Base-by-base conservation (phyloP, 2,113 vertebrate species). In the Aspidoscelis tigris region DNA sequence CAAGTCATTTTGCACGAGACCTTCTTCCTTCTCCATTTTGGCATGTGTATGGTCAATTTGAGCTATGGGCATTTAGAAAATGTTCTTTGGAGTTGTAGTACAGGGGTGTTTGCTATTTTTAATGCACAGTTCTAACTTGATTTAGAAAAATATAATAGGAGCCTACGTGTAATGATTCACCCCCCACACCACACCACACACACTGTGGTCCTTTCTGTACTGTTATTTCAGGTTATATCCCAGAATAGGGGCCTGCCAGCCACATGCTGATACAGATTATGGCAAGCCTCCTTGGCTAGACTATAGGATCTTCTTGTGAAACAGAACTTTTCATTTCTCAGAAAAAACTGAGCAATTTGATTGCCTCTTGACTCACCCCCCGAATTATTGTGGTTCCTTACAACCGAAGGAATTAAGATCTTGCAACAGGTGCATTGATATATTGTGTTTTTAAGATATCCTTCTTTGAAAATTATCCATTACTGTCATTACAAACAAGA, bases 401-500 rank as follows among this genome's bases (percentile, higher is more conserved):
- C 6, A 66, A 66, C 12, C 55, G 18, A 61, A 61, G 14, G 4
- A 61, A 61, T 61, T 61, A 61, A 61, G 3, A 61, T 61, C 58
- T 61, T 61, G 58, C 18, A 55, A 61, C 58, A 61, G 18, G 11
- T 61, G 12, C 58, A 4, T 4, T 61, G 12, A 16, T 18, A 16
- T 61, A 61, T 61, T 61, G 14, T 58, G 10, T 61, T 61, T 61
- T 14, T 61, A 16, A 61, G 58, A 4, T 61, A 16, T 4, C 58
- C 2, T 61, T 61, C 11, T 4, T 61, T 18, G 18, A 26, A 33
- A 26, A 9, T 68, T 83, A 43, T 47, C 69, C 69, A 1, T 0
- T 22, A 14, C 9, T 80, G 2, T 82, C 53, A 84, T 74, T 84
- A 39, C 21, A 87, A 65, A 82, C 39, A 12, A 79, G 74, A 43